Percentiles rank a stretch among this genome's conserved stretches.
Evolutionary conservation across 2,888 invertebrate genomes (phyloP).

Genomic region (Rhingia rostrata): DNA sequence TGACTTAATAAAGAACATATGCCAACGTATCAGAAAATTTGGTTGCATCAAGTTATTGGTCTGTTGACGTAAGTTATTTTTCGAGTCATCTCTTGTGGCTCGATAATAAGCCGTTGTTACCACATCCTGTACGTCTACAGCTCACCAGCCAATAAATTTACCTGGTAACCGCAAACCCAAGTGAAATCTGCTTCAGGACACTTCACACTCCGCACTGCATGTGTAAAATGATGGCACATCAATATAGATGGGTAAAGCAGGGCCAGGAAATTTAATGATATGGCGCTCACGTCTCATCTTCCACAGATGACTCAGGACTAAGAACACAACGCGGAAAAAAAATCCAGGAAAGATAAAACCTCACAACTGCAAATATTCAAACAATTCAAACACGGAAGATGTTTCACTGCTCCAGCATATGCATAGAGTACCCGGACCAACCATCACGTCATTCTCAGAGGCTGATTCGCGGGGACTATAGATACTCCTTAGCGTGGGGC

Average conservation of each 20-base stretch:
- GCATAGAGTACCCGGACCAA: not conserved
- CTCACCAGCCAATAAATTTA: too few relatives aligned
- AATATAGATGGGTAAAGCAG: conserved; percentile 29
- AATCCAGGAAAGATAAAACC: conserved; percentile 5
- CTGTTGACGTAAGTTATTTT: too few relatives aligned
- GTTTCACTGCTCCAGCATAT: conserved; percentile 12
- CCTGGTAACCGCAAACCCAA: too few relatives aligned
- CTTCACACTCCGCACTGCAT: not conserved
- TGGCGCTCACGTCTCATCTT: conserved; percentile 26
- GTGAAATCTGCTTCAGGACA: too few relatives aligned
- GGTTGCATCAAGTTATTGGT: too few relatives aligned
- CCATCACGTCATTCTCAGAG: not conserved
- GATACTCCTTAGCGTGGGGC: conserved; percentile 4
- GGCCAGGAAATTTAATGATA: conserved; percentile 55
- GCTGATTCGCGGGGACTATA: conserved; percentile 12
- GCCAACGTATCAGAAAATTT: too few relatives aligned
- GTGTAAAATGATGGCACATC: conserved; percentile 9
- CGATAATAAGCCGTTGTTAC: too few relatives aligned
- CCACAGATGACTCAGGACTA: conserved; percentile 28
- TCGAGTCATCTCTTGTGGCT: too few relatives aligned
- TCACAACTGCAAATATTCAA: conserved; percentile 54
- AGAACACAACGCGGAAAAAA: conserved; percentile 4
- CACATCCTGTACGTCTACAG: too few relatives aligned
- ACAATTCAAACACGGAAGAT: conserved; percentile 55
- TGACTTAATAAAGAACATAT: too few relatives aligned